These are phyloP conservation scores for Solea solea DNA, from an alignment of 2,113 vertebrate species.

Conservation along the genomic window DNA sequence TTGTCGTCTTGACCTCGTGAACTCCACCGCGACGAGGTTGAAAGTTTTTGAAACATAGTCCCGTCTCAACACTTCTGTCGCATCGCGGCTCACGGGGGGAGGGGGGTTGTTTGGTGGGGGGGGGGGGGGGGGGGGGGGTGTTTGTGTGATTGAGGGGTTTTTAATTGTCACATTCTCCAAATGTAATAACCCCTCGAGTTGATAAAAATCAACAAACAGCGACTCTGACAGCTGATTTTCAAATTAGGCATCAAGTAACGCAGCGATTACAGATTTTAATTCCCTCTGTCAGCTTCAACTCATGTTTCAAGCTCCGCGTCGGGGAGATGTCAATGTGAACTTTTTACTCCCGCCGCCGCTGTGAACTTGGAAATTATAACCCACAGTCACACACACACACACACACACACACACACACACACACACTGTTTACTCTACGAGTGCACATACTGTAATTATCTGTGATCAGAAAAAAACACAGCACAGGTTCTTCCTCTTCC, in stretches of 20 bases:
- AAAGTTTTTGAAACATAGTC: conserved; percentile 8
- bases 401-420: conserved; percentile 4
- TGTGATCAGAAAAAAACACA: conserved; percentile 64
- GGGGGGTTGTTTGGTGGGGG: too few relatives aligned
- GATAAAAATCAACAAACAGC: conserved; percentile 84
- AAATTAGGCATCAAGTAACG: conserved; percentile 73
- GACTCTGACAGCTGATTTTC: conserved; percentile 78
- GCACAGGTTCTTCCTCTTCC: conserved; percentile 48
- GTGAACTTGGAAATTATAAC: conserved; percentile 67
- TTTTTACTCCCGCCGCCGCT: conserved; percentile 70
- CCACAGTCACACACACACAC: not conserved
- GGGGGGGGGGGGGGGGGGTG: not conserved
- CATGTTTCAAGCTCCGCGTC: conserved; percentile 74
- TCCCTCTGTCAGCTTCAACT: conserved; percentile 81
- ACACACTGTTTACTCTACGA: conserved; percentile 58
- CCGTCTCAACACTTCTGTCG: conserved; percentile 26
- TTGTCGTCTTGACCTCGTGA: conserved; percentile 6
- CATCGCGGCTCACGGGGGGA: conserved; percentile 41
- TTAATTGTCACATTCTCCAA: conserved; percentile 82
- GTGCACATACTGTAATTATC: conserved; percentile 70
- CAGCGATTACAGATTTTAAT: conserved; percentile 80
- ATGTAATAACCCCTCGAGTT: conserved; percentile 80
- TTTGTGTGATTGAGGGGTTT: conserved; percentile 76
- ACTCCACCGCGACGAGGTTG: conserved; percentile 5
- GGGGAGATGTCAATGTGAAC: conserved; percentile 73